Conservation (phyloP, 2,113 vertebrate genomes). For the Morone chrysops region DNA sequence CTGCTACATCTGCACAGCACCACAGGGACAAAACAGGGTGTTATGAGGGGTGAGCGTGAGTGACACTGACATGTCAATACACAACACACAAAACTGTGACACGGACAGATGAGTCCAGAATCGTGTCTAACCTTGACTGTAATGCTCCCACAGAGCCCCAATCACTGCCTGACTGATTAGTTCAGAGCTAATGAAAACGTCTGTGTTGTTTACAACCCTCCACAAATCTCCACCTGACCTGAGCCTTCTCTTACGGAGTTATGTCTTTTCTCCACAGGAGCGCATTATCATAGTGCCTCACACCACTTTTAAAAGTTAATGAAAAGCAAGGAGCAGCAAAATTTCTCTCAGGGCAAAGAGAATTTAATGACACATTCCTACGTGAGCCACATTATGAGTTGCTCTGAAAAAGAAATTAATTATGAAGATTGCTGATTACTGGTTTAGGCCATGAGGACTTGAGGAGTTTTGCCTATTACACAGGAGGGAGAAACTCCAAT, state of each 20-base stretch:
- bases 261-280: constrained; percentile 38
- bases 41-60: constrained; percentile 27
- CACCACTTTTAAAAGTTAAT: constrained; percentile 64
- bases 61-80: constrained; percentile 41
- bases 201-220: constrained; percentile 59
- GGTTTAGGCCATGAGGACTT: constrained; percentile 25
- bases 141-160: constrained; percentile 29
- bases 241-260: constrained; percentile 45
- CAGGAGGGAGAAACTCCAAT: constrained; percentile 5
- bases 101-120: constrained; percentile 43
- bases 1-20: constrained; percentile 60
- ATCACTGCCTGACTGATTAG: constrained; percentile 70
- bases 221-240: constrained; percentile 65
- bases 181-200: constrained; percentile 73
- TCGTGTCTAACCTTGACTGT: constrained; percentile 63
- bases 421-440: constrained; percentile 55
- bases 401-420: constrained; percentile 56
- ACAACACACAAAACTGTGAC: constrained; percentile 39
- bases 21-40: constrained; percentile 44
- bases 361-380: constrained; percentile 58
- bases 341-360: constrained; percentile 56
- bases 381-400: constrained; percentile 54
- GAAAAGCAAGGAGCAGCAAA: constrained; percentile 64
- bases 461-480: constrained; percentile 5
- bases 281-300: constrained; percentile 43